Evolutionary conservation across 2,797 vertebrate species (phyloP), one percentile per base, ranked within the genome.

Genomic region (Lutra lutra): DNA sequence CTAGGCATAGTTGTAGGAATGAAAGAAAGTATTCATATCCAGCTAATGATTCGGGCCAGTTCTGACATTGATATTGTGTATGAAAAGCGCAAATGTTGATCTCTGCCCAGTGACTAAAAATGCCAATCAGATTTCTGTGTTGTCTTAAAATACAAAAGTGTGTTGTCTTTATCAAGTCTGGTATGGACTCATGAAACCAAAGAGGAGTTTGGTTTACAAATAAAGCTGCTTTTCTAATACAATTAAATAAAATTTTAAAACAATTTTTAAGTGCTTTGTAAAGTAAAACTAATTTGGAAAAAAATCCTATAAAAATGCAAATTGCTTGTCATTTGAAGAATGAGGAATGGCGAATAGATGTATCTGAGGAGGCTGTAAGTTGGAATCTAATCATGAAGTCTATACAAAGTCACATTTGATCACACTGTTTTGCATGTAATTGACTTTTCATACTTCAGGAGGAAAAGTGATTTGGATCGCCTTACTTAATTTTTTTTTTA

Each of bases 1-100:
- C 89, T 82, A 87, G 46, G 48, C 77, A 95, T 78, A 82, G 86
- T 86, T 89, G 0, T 78, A 23, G 54, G 40, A 62, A 93, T 98
- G 90, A 98, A 98, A 97, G 84, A 84, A 94, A 64, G 51, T 70
- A 98, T 97, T 94, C 96, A 97, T 92, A n/a, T 35, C 64, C 32
- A 79, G 35, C 58, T 97, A 86, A 89, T 95, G 17, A 86, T 97
- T 92, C 83, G 72, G 72, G 94, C 89, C 54, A 77, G 3, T 93
- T 97, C 83, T 96, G 95, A 98, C 92, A 89, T 40, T 95, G 94
- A 98, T 86, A 93, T 23, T 86, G 25, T 98, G 82, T 95, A 89
- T 98, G 85, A 97, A 97, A 97, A 75, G 23, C 89, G 43, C 54
- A 70, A 18, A 95, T 89, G 66, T 64, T 95, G 21, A 14, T 14